Base-by-base conservation (phyloP, 2,888 invertebrate genomes). In the Lithophane semibrunnea region DNA sequence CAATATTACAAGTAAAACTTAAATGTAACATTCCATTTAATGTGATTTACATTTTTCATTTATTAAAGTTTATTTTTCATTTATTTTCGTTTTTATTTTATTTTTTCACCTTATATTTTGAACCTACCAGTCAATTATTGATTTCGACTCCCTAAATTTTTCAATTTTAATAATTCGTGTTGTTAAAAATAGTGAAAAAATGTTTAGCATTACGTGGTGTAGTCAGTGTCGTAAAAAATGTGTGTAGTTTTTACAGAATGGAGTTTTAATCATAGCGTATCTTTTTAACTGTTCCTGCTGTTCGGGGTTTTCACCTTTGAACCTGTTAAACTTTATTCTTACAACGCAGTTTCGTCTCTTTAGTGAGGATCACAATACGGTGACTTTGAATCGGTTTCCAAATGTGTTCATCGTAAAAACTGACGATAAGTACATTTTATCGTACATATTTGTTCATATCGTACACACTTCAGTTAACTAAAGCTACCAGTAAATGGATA, bases 81-180 rank as follows among this genome's bases (percentile, higher is more conserved):
- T 92, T 91, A 80, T 90, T 91, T 90, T 90, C 85, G 89, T 90
- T 90, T 91, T 89, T 88, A 80, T 89, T 91, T 91, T 84, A 74
- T 87, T 91, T 90, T 83, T 86, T 79, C 72, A 76, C 88, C 85
- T 84, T 87, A 89, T 85, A 61, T 76, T 91, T 92, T 81, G 80
- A 91, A 91, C 95, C 95, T 95, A 95, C 95, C 94, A 95, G 96
- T 96, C 96, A 96, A 96, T 96, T 96, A 96, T 91, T 92, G 76
- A 85, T 92, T 95, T 96, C 91, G 96, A 95, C 96, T 96, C 96
- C 96, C 96, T 96, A 96, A 96, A 96, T 96, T 96, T 96, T 96
- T 95, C 96, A 96, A 96, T 96, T 96, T 96, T 90, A 94, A 92
- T 91, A 89, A 91, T 92, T 90, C 86, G 88, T 87, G 75, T 88